Percentiles rank a stretch among this genome's conserved stretches.
Conservation (phyloP, 2,797 vertebrate species). For the Pseudochirops corinnae region DNA sequence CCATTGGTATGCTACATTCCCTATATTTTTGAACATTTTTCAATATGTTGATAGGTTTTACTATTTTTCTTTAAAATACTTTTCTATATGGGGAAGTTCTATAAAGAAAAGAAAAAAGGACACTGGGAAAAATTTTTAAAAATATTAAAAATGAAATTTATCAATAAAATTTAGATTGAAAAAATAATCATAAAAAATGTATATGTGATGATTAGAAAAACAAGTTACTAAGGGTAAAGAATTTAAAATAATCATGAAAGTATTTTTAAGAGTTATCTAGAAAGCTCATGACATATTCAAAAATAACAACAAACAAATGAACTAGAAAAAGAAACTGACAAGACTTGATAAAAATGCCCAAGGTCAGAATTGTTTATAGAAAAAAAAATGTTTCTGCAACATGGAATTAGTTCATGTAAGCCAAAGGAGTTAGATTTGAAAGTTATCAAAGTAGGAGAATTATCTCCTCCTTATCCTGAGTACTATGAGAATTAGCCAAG, state of each 20-base stretch:
- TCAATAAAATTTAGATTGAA: background rate
- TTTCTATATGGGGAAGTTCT: background rate
- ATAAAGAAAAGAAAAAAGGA: background rate
- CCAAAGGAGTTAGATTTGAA: constrained; percentile 7
- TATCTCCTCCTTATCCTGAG: background rate
- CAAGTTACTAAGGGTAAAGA: background rate
- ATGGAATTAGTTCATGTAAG: constrained; percentile 23
- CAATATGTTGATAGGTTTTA: background rate
- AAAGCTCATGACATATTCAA: background rate
- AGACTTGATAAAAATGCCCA: no score
- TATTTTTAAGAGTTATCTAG: background rate
- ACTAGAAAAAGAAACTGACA: background rate
- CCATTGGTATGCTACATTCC: background rate
- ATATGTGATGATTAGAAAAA: background rate
- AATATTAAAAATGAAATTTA: background rate
- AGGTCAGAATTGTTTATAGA: no score
- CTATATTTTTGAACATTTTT: background rate
- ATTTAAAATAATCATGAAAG: background rate
- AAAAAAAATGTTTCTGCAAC: no score
- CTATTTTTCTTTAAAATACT: background rate
- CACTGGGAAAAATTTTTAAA: background rate
- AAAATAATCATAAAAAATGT: background rate
- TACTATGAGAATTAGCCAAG: background rate
- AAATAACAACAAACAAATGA: background rate
- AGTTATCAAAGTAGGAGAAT: background rate